These are phyloP conservation scores for Sardinella longiceps DNA, from an alignment of 2,797 vertebrate species.

Conservation along the genomic window DNA sequence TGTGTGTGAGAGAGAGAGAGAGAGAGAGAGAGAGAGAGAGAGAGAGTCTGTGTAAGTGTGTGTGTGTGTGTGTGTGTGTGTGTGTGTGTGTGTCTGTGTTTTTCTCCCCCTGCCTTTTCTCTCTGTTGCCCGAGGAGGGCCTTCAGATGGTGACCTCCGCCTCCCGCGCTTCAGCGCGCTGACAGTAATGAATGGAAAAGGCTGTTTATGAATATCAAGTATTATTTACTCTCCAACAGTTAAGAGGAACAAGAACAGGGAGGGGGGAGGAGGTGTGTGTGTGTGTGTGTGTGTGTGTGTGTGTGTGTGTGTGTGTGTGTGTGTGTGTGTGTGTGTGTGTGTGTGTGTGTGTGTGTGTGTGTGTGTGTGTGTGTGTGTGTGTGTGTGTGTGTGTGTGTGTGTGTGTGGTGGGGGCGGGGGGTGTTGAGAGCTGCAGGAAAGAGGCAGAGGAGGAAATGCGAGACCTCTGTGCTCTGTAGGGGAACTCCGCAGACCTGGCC, in stretches of 20 bases:
- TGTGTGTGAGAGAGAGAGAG: not conserved
- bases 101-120: conserved; percentile 15
- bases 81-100: not conserved
- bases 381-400: not conserved
- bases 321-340: not conserved
- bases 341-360: not conserved
- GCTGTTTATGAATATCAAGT: conserved; percentile 83
- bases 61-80: not conserved
- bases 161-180: conserved; percentile 83
- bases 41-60: not conserved
- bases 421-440: not conserved
- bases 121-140: conserved; percentile 87
- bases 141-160: conserved; percentile 90
- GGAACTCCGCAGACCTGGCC: conserved; percentile 4
- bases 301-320: not conserved
- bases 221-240: conserved; percentile 83
- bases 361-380: too few species aligned
- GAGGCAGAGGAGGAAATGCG: not conserved
- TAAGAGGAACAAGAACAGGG: conserved; percentile 63
- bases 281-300: not conserved
- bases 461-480: not conserved
- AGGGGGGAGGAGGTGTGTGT: not conserved
- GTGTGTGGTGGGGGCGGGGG: not conserved
- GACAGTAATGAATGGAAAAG: conserved; percentile 92
- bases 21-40: not conserved